phyloP scores from a whole-genome alignment of 2,888 invertebrate genomes.

The Cephus pulcher region DNA sequence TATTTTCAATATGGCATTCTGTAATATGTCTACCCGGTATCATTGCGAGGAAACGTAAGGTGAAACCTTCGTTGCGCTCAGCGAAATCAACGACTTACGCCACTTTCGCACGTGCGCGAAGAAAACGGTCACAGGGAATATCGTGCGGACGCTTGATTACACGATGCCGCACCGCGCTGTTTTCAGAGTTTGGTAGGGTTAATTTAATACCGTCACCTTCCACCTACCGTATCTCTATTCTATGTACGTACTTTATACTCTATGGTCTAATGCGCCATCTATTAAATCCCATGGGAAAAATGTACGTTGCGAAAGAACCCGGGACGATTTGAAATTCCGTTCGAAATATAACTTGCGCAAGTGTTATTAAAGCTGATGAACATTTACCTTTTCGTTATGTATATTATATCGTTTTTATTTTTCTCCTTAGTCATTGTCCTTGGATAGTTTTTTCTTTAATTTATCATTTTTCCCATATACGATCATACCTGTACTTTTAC shows the following conservation, averaged over 20 bases:
- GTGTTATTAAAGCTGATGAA: background rate
- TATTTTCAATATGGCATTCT: background rate
- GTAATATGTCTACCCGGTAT: background rate
- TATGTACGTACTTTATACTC: background rate
- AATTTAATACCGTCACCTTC: background rate
- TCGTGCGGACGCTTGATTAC: constrained; percentile 5
- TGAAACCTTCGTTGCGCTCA: constrained; percentile 11
- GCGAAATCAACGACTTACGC: constrained; percentile 30
- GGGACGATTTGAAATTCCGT: background rate
- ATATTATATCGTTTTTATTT: background rate
- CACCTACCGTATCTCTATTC: background rate
- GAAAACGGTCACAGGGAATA: constrained; percentile 29
- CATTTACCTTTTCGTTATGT: background rate
- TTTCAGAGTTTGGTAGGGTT: background rate
- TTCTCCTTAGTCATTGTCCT: background rate
- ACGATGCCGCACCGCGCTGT: background rate
- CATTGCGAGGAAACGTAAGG: background rate
- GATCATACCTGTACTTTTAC: background rate
- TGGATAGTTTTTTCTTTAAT: background rate
- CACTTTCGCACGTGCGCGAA: constrained; percentile 36
- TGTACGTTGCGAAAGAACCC: background rate
- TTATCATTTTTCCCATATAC: background rate
- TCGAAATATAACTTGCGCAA: constrained; percentile 2
- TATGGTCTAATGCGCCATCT: background rate
- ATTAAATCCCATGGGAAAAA: background rate